Conservation (phyloP, 2,888 invertebrate species). For the Microctonus aethiopoides region DNA sequence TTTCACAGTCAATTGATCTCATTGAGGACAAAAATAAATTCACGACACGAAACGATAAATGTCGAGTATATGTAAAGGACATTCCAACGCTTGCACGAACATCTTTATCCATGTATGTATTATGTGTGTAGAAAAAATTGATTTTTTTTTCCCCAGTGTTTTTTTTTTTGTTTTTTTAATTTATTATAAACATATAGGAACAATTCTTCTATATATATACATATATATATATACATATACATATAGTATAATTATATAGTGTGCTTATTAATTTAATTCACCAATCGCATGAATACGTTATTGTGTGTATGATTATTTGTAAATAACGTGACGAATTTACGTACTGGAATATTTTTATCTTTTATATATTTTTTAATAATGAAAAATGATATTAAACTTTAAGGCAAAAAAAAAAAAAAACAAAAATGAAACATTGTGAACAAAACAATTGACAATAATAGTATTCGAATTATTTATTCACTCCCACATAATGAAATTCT, state of each 20-base stretch:
- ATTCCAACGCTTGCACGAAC: conserved; percentile 16
- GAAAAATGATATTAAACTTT: neutral
- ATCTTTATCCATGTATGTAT: conserved; percentile 36
- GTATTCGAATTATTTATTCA: neutral
- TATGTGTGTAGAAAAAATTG: conserved; percentile 16
- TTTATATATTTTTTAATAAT: neutral
- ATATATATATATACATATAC: neutral
- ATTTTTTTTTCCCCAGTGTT: neutral
- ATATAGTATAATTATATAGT: too few species aligned
- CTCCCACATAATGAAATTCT: neutral
- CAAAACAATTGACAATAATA: conserved; percentile 19
- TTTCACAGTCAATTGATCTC: conserved; percentile 12
- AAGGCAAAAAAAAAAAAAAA: neutral
- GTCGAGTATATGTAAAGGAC: conserved; percentile 18
- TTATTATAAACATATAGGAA: conserved; percentile 37
- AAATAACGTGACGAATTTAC: neutral
- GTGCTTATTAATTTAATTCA: conserved; percentile 3
- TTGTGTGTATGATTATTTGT: conserved; percentile 2
- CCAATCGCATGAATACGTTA: neutral
- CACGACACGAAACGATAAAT: conserved; percentile 29
- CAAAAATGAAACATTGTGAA: neutral
- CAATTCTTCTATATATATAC: conserved; percentile 14
- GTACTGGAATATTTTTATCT: neutral
- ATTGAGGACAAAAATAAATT: conserved; percentile 14
- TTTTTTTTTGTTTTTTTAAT: conserved; percentile 30